Percentiles rank a stretch among this genome's conserved stretches.
Conservation (phyloP, 2,888 invertebrate genomes). For the Macrophya annulata region DNA sequence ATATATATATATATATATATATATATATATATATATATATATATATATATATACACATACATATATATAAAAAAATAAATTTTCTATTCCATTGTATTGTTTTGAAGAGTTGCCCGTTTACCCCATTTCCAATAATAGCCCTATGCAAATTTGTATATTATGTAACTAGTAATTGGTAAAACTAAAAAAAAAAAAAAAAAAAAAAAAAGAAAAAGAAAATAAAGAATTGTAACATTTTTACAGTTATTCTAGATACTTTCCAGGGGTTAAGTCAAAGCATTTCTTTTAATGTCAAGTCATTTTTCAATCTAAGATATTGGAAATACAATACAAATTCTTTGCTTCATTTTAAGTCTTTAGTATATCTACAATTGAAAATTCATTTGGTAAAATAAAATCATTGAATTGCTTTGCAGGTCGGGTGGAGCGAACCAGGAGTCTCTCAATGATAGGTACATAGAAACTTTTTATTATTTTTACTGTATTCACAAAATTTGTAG, state of each 20-base stretch:
- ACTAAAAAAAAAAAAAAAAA: not conserved
- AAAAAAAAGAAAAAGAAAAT: slow-evolving; percentile 20
- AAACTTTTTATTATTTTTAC: slow-evolving; percentile 62
- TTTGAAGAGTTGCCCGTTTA: slow-evolving; percentile 65
- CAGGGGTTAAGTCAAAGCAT: slow-evolving; percentile 73
- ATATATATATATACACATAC: slow-evolving; percentile 63
- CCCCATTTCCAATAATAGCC: slow-evolving; percentile 64
- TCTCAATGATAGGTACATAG: slow-evolving; percentile 77
- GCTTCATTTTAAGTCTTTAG: slow-evolving; percentile 57
- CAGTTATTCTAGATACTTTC: slow-evolving; percentile 69
- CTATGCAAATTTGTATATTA: slow-evolving; percentile 52
- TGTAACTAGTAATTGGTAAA: slow-evolving; percentile 45
- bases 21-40: slow-evolving; percentile 63
- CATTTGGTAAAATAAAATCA: slow-evolving; percentile 70
- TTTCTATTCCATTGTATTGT: slow-evolving; percentile 59
- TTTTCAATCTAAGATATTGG: slow-evolving; percentile 70
- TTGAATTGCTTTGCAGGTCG: slow-evolving; percentile 78
- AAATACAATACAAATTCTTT: slow-evolving; percentile 47
- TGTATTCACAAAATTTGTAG: slow-evolving; percentile 48
- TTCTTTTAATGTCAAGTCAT: slow-evolving; percentile 61
- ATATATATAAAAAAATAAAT: slow-evolving; percentile 58
- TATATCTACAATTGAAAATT: slow-evolving; percentile 63
- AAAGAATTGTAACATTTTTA: slow-evolving; percentile 49
- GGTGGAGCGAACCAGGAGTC: slow-evolving; percentile 76
- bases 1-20: slow-evolving; percentile 63